phyloP scores from a whole-genome alignment of 2,888 invertebrate species.

The Microplitis deprimator region DNA sequence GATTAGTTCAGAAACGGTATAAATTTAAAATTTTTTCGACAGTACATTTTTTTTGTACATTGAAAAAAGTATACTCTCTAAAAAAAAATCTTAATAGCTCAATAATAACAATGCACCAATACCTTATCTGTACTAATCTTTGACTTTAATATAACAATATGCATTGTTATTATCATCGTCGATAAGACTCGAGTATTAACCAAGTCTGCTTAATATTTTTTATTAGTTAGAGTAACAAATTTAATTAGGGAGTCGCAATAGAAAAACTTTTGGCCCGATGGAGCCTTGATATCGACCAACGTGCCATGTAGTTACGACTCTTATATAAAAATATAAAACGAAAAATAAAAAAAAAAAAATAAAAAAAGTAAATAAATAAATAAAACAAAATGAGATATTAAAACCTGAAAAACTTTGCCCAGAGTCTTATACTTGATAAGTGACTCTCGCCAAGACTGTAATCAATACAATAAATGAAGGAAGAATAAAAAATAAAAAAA shows the following conservation, averaged over 20 bases:
- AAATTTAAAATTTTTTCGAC: not conserved
- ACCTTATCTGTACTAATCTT: not conserved
- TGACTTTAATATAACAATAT: not conserved
- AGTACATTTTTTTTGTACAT: constrained; percentile 1
- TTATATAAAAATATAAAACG: constrained; percentile 38
- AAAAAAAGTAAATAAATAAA: not conserved
- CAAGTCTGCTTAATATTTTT: constrained; percentile 55
- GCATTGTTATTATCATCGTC: constrained; percentile 29
- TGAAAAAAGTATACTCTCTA: not conserved
- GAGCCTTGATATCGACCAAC: constrained; percentile 62
- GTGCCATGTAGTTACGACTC: constrained; percentile 55
- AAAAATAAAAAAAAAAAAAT: constrained; percentile 31
- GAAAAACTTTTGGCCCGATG: constrained; percentile 57
- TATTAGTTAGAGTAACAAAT: constrained; percentile 65
- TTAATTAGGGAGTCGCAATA: constrained; percentile 57
- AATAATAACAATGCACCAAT: not conserved
- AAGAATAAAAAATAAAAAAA: constrained; percentile 19
- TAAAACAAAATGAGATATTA: constrained; percentile 25
- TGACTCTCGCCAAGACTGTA: constrained; percentile 56
- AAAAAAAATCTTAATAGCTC: not conserved
- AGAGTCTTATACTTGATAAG: constrained; percentile 39
- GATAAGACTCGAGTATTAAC: constrained; percentile 45
- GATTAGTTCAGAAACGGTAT: constrained; percentile 1
- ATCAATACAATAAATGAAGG: constrained; percentile 49
- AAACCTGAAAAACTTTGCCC: constrained; percentile 19